phyloP scores from a whole-genome alignment of 2,888 invertebrate genomes.

The Dendrolimus pini region DNA sequence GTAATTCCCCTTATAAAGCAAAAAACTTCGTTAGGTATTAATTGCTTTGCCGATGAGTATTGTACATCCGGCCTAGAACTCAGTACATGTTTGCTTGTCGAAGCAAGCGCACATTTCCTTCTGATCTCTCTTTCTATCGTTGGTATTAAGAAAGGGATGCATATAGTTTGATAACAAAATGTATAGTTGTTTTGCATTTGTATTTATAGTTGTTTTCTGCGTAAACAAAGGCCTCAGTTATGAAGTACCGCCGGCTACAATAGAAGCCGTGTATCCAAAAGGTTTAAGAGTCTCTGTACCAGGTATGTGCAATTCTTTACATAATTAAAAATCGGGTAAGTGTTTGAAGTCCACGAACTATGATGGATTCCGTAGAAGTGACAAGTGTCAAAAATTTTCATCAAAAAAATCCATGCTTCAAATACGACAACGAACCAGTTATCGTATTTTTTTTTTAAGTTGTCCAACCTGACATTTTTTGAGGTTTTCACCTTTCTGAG shows the following conservation, averaged over 20 bases:
- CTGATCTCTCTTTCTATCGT: neutral
- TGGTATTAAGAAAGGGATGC: neutral
- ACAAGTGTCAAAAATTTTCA: too few relatives aligned
- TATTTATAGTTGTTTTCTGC: neutral
- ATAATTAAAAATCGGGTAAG: too few relatives aligned
- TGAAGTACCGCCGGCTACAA: slow-evolving; percentile 66
- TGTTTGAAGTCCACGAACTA: too few relatives aligned
- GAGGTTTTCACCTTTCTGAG: too few relatives aligned
- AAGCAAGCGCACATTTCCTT: neutral
- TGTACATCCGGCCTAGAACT: neutral
- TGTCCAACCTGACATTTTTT: too few relatives aligned
- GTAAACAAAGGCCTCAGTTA: slow-evolving; percentile 21
- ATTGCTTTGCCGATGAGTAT: neutral
- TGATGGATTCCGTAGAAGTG: too few relatives aligned
- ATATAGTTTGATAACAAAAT: neutral
- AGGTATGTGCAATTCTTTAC: slow-evolving; percentile 41
- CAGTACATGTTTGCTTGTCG: neutral
- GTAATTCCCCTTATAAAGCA: neutral
- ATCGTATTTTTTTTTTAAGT: too few relatives aligned
- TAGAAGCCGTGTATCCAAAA: slow-evolving; percentile 76
- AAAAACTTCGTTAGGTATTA: neutral
- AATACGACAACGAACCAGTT: too few relatives aligned
- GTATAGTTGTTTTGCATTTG: slow-evolving; percentile 1
- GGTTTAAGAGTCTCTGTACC: slow-evolving; percentile 79
- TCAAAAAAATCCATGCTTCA: too few relatives aligned